These are phyloP conservation scores for Corvus hawaiiensis DNA, from an alignment of 2,113 vertebrate species.

Conservation along the genomic window DNA sequence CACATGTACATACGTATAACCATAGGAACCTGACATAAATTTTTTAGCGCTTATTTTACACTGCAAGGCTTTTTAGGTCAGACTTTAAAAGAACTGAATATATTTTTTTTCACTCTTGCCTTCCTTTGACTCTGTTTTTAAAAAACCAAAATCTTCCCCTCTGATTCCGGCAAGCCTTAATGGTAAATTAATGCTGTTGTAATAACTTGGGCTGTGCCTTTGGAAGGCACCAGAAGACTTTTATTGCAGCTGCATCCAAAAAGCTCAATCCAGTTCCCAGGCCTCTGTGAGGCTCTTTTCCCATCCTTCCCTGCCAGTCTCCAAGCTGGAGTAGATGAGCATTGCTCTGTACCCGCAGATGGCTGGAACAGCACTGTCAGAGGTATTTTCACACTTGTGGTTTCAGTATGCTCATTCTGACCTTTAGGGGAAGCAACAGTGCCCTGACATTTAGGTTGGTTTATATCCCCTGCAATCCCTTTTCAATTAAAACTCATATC, in stretches of 20 bases:
- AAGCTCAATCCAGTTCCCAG: background rate
- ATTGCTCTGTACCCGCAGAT: background rate
- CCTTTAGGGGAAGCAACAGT: slow-evolving; percentile 37
- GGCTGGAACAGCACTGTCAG: background rate
- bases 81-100: background rate
- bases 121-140: background rate
- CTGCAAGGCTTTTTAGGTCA: slow-evolving; percentile 18
- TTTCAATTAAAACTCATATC: slow-evolving; percentile 46
- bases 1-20: background rate
- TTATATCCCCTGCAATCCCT: slow-evolving; percentile 27
- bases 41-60: slow-evolving; percentile 15
- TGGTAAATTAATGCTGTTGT: background rate
- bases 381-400: background rate
- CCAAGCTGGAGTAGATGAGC: background rate
- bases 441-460: slow-evolving; percentile 38
- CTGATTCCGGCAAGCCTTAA: background rate
- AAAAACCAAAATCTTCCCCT: background rate
- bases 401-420: slow-evolving; percentile 10
- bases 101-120: background rate
- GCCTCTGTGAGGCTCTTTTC: background rate
- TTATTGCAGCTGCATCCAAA: background rate
- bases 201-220: slow-evolving; percentile 2
- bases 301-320: background rate
- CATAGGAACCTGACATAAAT: slow-evolving; percentile 30
- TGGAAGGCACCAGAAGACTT: background rate